A percentile compares a stretch with the other conserved stretches of the same genome.
Evolutionary conservation across 1,140 invertebrate species (phyloP).

Genomic region (Platyscapa corneri): DNA sequence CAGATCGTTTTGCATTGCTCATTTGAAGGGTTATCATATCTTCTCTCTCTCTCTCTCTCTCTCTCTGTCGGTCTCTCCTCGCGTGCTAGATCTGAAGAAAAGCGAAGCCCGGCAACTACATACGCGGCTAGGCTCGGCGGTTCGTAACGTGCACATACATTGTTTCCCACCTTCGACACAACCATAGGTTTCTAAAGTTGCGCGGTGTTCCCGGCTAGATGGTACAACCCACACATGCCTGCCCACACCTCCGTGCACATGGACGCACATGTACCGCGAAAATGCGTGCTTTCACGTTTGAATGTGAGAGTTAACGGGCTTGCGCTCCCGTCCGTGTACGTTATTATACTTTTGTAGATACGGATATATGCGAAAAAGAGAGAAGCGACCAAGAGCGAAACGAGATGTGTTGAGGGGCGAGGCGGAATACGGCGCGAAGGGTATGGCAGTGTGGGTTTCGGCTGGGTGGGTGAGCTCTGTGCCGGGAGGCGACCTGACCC

Average conservation of each 20-base stretch:
- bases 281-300: neutral
- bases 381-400: slow-evolving; percentile 22
- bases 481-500: slow-evolving; percentile 53
- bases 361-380: neutral
- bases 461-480: slow-evolving; percentile 29
- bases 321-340: slow-evolving; percentile 48
- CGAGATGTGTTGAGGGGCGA: slow-evolving; percentile 49
- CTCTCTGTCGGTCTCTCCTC: neutral
- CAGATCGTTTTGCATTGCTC: slow-evolving; percentile 27
- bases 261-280: neutral
- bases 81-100: neutral
- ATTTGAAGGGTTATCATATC: neutral
- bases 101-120: neutral
- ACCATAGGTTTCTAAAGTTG: neutral
- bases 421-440: slow-evolving; percentile 38
- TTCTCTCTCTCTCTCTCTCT: neutral
- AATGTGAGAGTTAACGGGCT: slow-evolving; percentile 39
- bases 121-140: neutral
- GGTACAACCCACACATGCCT: neutral
- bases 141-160: neutral
- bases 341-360: slow-evolving; percentile 57
- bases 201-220: too few species aligned
- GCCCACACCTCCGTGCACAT: too few species aligned
- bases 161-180: neutral
- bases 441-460: slow-evolving; percentile 48